A percentile compares a stretch with the other conserved stretches of the same genome.
phyloP scores from a whole-genome alignment of 1,140 invertebrate species.

The Phymorhynchus buccinoides region DNA sequence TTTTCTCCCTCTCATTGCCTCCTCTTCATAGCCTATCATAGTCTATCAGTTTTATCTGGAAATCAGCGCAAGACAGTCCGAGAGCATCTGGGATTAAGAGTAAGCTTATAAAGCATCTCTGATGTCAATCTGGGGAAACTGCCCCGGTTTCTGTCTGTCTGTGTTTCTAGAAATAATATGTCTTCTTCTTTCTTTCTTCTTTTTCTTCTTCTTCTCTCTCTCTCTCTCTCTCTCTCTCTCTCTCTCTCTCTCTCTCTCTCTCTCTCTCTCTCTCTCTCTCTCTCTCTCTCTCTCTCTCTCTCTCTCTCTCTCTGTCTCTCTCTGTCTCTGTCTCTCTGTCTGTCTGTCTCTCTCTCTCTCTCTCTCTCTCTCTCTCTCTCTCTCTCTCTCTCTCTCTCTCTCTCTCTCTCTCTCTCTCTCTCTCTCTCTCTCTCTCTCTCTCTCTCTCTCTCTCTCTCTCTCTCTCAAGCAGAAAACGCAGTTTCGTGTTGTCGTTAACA shows the following conservation, averaged over 20 bases:
- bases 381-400: no score
- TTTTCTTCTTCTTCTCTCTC: conserved; percentile 10
- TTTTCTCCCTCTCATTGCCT: neutral
- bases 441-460: no score
- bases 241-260: neutral
- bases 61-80: neutral
- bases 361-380: no score
- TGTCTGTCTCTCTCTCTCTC: no score
- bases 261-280: neutral
- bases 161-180: no score
- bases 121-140: neutral
- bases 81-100: neutral
- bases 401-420: no score
- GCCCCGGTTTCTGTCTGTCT: no score
- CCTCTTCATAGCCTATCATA: neutral
- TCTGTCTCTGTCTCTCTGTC: no score
- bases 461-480: no score
- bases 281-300: neutral
- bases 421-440: no score
- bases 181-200: neutral
- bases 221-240: conserved; percentile 18
- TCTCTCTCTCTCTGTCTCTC: no score
- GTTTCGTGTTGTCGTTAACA: no score
- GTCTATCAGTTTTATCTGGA: neutral
- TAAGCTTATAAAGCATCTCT: neutral